phyloP scores from a whole-genome alignment of 2,797 vertebrate genomes.

The Lerista edwardsae region DNA sequence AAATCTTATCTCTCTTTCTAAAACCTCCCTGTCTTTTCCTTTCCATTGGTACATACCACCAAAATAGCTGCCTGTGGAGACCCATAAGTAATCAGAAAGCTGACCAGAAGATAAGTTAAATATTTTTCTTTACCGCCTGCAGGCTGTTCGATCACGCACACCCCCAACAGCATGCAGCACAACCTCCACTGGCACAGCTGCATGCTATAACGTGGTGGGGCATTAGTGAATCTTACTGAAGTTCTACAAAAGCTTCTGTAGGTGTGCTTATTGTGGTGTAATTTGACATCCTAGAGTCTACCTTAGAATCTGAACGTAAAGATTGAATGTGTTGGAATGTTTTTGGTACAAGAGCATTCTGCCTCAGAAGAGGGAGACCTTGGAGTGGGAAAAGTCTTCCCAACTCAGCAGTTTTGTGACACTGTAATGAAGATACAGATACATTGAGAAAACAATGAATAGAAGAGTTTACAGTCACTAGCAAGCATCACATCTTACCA shows the following conservation, averaged over 20 bases:
- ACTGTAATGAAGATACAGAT: neutral
- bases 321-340: accelerated
- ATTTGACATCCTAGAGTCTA: neutral
- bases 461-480: neutral
- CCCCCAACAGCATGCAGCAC: too few species aligned
- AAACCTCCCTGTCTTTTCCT: too few species aligned
- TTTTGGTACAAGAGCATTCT: neutral
- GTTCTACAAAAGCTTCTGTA: neutral
- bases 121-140: too few species aligned
- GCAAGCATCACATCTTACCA: constrained; percentile 80
- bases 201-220: too few species aligned
- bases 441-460: constrained; percentile 11
- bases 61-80: too few species aligned
- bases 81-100: too few species aligned
- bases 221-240: neutral
- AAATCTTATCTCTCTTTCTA: too few species aligned
- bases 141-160: too few species aligned
- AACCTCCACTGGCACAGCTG: too few species aligned
- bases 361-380: neutral
- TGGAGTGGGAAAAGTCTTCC: neutral
- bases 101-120: too few species aligned
- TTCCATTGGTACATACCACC: too few species aligned
- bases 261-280: neutral
- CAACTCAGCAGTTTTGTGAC: neutral
- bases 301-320: neutral